phyloP scores from a whole-genome alignment of 2,797 vertebrate genomes.

The Danio jaintianensis region DNA sequence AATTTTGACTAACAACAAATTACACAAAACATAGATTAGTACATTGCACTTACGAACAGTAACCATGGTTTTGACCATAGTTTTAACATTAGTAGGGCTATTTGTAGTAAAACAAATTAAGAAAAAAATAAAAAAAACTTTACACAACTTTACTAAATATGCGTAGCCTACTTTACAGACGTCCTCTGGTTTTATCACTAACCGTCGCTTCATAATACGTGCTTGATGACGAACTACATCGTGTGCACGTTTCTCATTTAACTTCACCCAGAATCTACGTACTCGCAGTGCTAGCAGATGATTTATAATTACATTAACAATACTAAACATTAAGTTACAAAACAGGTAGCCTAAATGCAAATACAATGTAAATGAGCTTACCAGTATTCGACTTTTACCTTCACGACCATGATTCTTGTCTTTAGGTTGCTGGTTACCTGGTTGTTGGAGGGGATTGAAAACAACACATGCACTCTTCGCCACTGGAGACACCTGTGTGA shows the following conservation, averaged over 20 bases:
- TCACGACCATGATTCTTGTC: constrained; percentile 63
- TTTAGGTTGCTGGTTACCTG: not conserved
- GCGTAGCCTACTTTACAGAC: not conserved
- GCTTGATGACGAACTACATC: not conserved
- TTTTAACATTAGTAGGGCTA: not conserved
- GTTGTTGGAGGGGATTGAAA: not conserved
- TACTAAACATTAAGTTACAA: not conserved
- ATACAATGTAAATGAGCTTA: constrained; percentile 35
- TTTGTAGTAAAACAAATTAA: not conserved
- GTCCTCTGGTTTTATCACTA: no score
- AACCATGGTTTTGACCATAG: no score
- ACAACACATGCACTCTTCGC: not conserved
- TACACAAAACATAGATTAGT: no score
- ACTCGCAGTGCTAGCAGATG: not conserved
- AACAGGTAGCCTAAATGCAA: not conserved
- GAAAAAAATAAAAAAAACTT: no score
- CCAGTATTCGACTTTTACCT: constrained; percentile 78
- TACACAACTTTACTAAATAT: not conserved
- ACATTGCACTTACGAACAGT: no score
- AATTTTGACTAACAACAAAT: not conserved
- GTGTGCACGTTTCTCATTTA: not conserved
- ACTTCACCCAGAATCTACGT: not conserved
- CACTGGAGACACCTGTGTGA: constrained; percentile 12
- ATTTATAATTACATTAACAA: not conserved
- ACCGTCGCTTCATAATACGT: not conserved